Conservation (phyloP, 2,888 invertebrate species). For the Diaprepes abbreviatus region DNA sequence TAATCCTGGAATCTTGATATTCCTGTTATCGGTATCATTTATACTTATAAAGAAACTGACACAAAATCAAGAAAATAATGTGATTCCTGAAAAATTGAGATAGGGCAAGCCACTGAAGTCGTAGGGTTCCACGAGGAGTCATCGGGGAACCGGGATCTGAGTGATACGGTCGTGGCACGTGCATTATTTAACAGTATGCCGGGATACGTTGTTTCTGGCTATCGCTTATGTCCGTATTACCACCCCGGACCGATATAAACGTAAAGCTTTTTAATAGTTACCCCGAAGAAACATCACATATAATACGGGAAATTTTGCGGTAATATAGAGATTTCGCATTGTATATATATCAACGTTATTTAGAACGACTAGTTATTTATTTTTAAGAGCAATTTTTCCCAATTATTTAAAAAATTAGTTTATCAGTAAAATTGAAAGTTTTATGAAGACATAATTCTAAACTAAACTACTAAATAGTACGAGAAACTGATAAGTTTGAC, state of each 20-base stretch:
- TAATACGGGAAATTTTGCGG: slow-evolving; percentile 17
- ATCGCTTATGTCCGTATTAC: slow-evolving; percentile 57
- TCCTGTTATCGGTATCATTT: slow-evolving; percentile 17
- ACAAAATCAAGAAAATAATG: slow-evolving; percentile 26
- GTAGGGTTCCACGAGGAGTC: slow-evolving; percentile 53
- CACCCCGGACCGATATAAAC: slow-evolving; percentile 37
- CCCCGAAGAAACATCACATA: slow-evolving; percentile 24
- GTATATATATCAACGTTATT: too few relatives aligned
- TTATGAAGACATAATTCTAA: too few relatives aligned
- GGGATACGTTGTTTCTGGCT: slow-evolving; percentile 59
- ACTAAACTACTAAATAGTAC: too few relatives aligned
- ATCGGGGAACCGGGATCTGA: slow-evolving; percentile 57
- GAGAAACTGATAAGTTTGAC: too few relatives aligned
- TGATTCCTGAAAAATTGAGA: slow-evolving; percentile 50
- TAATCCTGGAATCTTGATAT: background rate
- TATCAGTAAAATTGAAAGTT: too few relatives aligned
- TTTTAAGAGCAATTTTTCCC: too few relatives aligned
- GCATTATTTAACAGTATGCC: slow-evolving; percentile 64
- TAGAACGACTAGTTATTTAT: too few relatives aligned
- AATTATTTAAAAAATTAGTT: too few relatives aligned
- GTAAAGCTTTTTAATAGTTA: slow-evolving; percentile 44
- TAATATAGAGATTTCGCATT: slow-evolving; percentile 1
- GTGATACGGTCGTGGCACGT: slow-evolving; percentile 64
- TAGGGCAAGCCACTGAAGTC: slow-evolving; percentile 52
- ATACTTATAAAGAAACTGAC: slow-evolving; percentile 31